Conservation (phyloP, 2,797 vertebrate genomes). For the Pangasius krempfi region DNA sequence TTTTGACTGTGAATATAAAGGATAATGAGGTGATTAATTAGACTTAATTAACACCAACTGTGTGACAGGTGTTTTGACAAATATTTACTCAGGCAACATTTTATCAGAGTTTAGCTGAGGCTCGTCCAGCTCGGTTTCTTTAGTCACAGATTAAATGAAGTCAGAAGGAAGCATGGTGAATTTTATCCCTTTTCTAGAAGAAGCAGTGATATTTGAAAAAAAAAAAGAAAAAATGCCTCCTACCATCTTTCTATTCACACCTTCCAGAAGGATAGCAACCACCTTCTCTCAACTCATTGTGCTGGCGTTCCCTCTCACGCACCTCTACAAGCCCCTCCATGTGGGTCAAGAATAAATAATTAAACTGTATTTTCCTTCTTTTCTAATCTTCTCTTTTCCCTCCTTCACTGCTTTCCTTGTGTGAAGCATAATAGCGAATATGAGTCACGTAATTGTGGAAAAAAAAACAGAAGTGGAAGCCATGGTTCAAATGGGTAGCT, state of each 20-base stretch:
- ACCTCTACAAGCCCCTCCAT: conserved; percentile 60
- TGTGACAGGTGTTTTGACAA: conserved; percentile 31
- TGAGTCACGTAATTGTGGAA: conserved; percentile 76
- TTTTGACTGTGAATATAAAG: conserved; percentile 12
- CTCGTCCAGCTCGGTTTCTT: neutral
- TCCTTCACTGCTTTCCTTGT: conserved; percentile 66
- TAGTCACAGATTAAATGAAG: conserved; percentile 15
- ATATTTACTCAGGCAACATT: conserved; percentile 8
- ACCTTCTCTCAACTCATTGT: conserved; percentile 46
- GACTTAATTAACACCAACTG: conserved; percentile 5
- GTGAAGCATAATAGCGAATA: conserved; percentile 76
- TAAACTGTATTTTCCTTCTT: conserved; percentile 72
- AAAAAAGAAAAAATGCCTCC: neutral
- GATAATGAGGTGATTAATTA: conserved; percentile 19
- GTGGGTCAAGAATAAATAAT: conserved; percentile 77
- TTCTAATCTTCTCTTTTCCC: conserved; percentile 56
- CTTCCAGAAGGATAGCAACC: conserved; percentile 47
- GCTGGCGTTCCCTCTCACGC: conserved; percentile 60
- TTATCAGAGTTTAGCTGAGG: neutral
- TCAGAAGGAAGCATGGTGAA: neutral
- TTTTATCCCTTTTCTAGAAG: conserved; percentile 5
- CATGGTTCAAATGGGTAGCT: conserved; percentile 72
- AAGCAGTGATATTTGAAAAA: neutral
- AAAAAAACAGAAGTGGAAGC: conserved; percentile 61
- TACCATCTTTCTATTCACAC: conserved; percentile 20